These are phyloP conservation scores for Punctoribates punctum DNA, from an alignment of 2,888 invertebrate genomes.

Conservation along the genomic window DNA sequence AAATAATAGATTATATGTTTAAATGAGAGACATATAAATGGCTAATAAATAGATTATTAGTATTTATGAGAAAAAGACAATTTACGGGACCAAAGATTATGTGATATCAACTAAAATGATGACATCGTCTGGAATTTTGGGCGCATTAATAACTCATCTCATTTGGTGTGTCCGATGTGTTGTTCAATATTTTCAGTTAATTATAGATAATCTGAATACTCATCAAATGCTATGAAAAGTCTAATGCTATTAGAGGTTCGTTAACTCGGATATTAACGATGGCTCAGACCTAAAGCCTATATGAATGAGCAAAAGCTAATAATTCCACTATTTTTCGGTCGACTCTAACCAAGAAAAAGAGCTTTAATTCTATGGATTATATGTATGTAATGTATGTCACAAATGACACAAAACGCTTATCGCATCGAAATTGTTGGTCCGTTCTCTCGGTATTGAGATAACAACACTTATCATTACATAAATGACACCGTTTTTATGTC, in stretches of 20 bases:
- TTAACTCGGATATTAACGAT: not conserved
- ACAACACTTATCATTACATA: constrained; percentile 32
- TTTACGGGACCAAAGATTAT: not conserved
- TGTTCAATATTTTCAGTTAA: constrained; percentile 11
- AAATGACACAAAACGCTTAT: constrained; percentile 22
- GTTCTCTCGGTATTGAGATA: constrained; percentile 22
- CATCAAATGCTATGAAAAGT: not conserved
- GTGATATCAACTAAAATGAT: not conserved
- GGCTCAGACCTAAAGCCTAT: not conserved
- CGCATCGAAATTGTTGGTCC: constrained; percentile 8
- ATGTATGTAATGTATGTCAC: constrained; percentile 13
- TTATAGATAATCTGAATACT: constrained; percentile 9
- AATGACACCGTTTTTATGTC: constrained; percentile 28
- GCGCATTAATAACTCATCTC: not conserved
- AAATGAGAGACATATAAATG: not conserved
- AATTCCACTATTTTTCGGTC: not conserved
- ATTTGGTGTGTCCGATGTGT: not conserved
- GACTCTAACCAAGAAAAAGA: not conserved
- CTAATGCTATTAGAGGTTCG: not conserved
- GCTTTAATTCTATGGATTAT: constrained; percentile 14
- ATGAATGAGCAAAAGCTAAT: not conserved
- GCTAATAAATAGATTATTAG: not conserved
- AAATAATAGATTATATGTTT: too few relatives aligned
- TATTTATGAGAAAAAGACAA: not conserved
- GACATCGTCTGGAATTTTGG: not conserved